Conservation (phyloP, 1,140 invertebrate species). For the Anoplolepis gracilipes region DNA sequence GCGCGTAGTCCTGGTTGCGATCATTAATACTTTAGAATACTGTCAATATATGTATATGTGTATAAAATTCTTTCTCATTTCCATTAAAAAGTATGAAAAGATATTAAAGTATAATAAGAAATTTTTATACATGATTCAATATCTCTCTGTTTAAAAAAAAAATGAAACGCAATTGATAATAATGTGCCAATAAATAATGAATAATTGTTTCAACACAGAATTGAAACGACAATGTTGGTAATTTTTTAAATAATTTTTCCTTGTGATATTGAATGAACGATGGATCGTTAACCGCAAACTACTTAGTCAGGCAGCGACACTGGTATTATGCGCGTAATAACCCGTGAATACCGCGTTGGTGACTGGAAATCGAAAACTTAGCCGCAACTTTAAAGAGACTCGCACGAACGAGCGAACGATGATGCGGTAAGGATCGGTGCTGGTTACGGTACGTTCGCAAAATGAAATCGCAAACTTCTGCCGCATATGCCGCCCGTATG, state of each 20-base stretch:
- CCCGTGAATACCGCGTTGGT: slow-evolving; percentile 25
- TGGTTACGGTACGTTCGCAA: slow-evolving; percentile 31
- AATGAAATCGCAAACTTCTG: slow-evolving; percentile 66
- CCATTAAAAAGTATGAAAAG: background rate
- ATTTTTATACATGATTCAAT: background rate
- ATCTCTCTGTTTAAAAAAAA: background rate
- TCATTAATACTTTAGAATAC: background rate
- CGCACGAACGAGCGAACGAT: background rate
- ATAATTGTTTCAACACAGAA: background rate
- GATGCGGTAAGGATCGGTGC: background rate
- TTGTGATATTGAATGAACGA: background rate
- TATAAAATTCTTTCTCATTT: background rate
- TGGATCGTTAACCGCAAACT: slow-evolving; percentile 29
- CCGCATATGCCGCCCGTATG: slow-evolving; percentile 20
- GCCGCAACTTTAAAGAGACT: slow-evolving; percentile 35
- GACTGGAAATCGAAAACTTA: slow-evolving; percentile 51
- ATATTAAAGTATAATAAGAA: slow-evolving; percentile 9
- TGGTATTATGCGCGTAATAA: slow-evolving; percentile 47
- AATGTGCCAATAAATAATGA: background rate
- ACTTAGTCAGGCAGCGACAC: slow-evolving; percentile 17
- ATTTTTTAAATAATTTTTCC: background rate
- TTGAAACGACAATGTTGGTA: background rate
- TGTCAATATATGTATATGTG: background rate
- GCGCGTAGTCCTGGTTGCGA: background rate
- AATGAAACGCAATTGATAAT: background rate